Percentiles rank a stretch among this genome's conserved stretches.
Evolutionary conservation across 2,797 vertebrate species (phyloP).

Genomic region (Mustela erminea): DNA sequence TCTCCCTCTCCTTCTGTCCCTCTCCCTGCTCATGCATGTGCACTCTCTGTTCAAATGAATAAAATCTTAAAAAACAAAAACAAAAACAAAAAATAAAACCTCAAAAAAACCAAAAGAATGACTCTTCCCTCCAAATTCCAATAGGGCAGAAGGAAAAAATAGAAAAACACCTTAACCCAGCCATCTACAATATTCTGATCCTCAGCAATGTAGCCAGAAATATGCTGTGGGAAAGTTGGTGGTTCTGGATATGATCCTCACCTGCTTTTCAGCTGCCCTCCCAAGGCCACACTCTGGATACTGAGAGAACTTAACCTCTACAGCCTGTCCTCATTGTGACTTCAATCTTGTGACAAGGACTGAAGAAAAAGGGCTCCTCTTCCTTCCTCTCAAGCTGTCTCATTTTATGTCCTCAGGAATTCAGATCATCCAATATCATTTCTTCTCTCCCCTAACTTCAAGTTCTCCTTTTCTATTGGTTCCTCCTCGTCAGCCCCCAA

Average conservation of each 20-base stretch:
- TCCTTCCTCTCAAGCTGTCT: not conserved
- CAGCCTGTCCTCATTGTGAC: not conserved
- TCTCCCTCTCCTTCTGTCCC: not conserved
- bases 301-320: not conserved
- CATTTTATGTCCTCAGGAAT: not conserved
- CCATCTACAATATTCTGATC: not conserved
- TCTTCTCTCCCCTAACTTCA: not conserved
- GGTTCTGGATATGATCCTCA: not conserved
- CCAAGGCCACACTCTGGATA: not conserved
- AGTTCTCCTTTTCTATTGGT: not conserved
- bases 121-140: not conserved
- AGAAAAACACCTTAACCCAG: constrained; percentile 21
- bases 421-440: not conserved
- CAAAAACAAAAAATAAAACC: not conserved
- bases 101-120: not conserved
- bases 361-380: not conserved
- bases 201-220: not conserved
- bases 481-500: not conserved
- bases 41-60: not conserved
- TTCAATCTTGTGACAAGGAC: not conserved
- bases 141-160: not conserved
- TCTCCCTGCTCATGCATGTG: not conserved
- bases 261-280: not conserved
- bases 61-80: not conserved
- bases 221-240: not conserved